Base-by-base conservation (phyloP, 2,888 invertebrate genomes). In the Lacanobia oleracea region DNA sequence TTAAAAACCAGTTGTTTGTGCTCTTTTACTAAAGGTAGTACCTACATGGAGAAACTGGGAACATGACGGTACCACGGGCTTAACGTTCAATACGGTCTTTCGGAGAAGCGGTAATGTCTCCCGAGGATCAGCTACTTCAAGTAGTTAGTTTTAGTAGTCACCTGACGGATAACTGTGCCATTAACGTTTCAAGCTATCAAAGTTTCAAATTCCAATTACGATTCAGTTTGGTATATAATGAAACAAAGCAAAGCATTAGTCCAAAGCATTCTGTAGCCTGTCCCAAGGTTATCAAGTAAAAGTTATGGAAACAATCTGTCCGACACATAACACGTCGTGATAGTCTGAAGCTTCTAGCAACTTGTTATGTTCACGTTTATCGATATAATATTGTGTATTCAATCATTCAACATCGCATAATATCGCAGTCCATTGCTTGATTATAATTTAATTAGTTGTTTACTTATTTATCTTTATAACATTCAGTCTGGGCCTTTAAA, bases 1-100 rank as follows among this genome's bases (percentile, higher is more conserved):
- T 75, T 67, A 70, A 64, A 81, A 76, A 76, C 81, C 59, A 67
- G 78, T 76, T 79, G 51, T 76, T 70, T 70, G 70, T 51, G 54
- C 70, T 79, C 48, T 76, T 81, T 81, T 63, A 66, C 70, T 63
- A 60, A 75, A 79, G 61, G 54, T 76, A 76, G 77, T 66, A 70
- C n/a, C n/a, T n/a, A n/a, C 77, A 60, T 56, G 14, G 33, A 80
- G 53, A 80, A 43, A 50, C 64, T 53, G 12, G 9, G 61, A 43
- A 75, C 56, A 53, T 53, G 54, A 5, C 23, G 27, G 21, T 57
- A 51, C 37, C 21, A 37, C 18, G 21, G 12, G 59, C 40, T 76
- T 12, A 43, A 27, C 12, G 37, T 16, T 21, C 14, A 6, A 40
- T 14, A 12, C 57, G 48, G 62, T 33, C 16, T 50, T 43, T 23